phyloP scores from a whole-genome alignment of 2,113 vertebrate genomes.

The Scartelaos histophorus region DNA sequence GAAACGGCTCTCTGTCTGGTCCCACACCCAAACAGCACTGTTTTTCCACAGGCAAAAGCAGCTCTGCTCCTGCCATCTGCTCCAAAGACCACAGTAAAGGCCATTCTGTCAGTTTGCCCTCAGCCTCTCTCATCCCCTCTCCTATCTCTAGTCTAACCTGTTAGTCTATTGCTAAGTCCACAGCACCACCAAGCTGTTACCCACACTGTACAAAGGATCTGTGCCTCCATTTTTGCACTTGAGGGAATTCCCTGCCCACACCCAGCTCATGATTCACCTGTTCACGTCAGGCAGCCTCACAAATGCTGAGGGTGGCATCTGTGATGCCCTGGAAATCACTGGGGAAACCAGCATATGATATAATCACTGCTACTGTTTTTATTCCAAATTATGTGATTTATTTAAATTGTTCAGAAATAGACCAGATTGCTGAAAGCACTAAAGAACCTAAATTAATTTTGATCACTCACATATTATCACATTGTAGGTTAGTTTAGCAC shows the following conservation, averaged over 20 bases:
- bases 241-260: constrained; percentile 68
- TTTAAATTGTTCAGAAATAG: background rate
- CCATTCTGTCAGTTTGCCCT: constrained; percentile 31
- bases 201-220: constrained; percentile 38
- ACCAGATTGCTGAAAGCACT: background rate
- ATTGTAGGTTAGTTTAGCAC: constrained; percentile 1
- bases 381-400: background rate
- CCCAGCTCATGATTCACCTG: constrained; percentile 74
- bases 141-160: constrained; percentile 43
- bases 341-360: constrained; percentile 78
- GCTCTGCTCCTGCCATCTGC: constrained; percentile 25
- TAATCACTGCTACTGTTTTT: background rate
- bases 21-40: constrained; percentile 46
- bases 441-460: background rate
- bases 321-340: constrained; percentile 81
- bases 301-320: constrained; percentile 82
- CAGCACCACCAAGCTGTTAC: constrained; percentile 66
- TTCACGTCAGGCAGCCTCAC: constrained; percentile 82
- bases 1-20: constrained; percentile 49
- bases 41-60: constrained; percentile 56
- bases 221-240: constrained; percentile 19
- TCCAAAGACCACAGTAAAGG: constrained; percentile 19
- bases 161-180: constrained; percentile 79
- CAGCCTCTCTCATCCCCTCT: background rate
- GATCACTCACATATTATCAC: constrained; percentile 13